Base-by-base conservation (phyloP, 2,797 vertebrate species). In the Synaphobranchus kaupii region DNA sequence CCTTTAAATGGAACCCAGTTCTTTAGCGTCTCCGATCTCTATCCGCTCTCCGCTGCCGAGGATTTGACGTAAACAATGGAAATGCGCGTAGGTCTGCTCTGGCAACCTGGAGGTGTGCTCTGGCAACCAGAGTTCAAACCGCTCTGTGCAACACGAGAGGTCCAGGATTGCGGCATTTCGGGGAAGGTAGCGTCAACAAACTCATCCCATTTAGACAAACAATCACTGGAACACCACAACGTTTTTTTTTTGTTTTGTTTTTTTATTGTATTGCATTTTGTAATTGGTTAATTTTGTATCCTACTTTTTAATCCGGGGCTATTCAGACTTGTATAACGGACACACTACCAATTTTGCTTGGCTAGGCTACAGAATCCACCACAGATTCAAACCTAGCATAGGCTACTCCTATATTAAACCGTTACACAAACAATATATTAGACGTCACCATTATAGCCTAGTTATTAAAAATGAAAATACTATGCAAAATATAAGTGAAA, bases 51-150 rank as follows among this genome's bases (percentile, higher is more conserved):
- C 44, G 76, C 58, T 82, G 86, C 86, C 13, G 56, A 63, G 80
- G 80, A 44, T 87, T 87, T 87, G 86, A 87, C 86, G 86, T 87
- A 87, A 71, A 87, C 86, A 83, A 83, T 52, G 60, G 83, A 47
- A 80, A 48, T 54, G 85, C 60, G 78, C 66, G 85, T 81, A 48
- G 44, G 44, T 81, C 25, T 50, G 78, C 47, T 81, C 44, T 50
- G 25, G 78, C 78, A 81, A 48, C 44, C 76, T n/a, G n/a, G n/a
- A 48, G 44, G 44, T 81, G 10, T 50, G 78, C 47, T 81, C 44
- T 50, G 25, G 78, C 78, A 81, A 48, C 44, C 76, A 80, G 39
- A 48, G 39, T 25, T 22, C 44, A 80, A 47, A 20, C 20, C 22
- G 76, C 44, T 50, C 12, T n/a, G 76, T 50, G 4, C 73, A 76